phyloP scores from a whole-genome alignment of 2,113 vertebrate species.

The Pelobates fuscus region DNA sequence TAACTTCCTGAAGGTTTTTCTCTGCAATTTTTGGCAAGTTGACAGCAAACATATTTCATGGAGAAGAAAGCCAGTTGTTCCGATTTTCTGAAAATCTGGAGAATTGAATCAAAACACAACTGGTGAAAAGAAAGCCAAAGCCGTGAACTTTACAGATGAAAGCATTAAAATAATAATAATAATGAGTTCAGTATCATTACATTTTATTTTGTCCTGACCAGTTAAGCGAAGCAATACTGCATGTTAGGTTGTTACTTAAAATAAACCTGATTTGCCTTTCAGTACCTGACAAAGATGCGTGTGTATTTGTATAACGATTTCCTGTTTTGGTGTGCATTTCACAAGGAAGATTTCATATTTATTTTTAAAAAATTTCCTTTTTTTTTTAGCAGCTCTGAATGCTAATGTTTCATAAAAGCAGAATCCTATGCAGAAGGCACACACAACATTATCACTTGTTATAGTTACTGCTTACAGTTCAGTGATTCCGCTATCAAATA shows the following conservation, averaged over 20 bases:
- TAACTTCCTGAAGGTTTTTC: slow-evolving; percentile 54
- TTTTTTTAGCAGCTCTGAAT: too few species aligned
- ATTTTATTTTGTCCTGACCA: slow-evolving; percentile 48
- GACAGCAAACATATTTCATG: slow-evolving; percentile 57
- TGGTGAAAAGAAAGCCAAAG: slow-evolving; percentile 8
- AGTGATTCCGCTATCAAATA: too few species aligned
- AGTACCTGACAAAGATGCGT: too few species aligned
- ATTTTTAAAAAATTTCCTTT: too few species aligned
- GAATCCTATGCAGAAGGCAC: too few species aligned
- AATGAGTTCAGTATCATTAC: slow-evolving; percentile 5
- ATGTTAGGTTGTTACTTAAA: slow-evolving; percentile 54
- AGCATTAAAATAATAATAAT: slow-evolving; percentile 47
- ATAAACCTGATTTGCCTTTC: not conserved
- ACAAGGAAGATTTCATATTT: too few species aligned
- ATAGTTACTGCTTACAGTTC: too few species aligned
- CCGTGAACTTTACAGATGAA: not conserved
- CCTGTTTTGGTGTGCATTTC: too few species aligned
- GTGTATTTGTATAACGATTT: too few species aligned
- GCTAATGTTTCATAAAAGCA: too few species aligned
- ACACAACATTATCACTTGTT: too few species aligned
- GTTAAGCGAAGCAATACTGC: slow-evolving; percentile 54
- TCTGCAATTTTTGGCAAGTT: slow-evolving; percentile 56
- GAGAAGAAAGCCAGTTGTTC: slow-evolving; percentile 50
- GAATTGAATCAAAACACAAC: slow-evolving; percentile 52
- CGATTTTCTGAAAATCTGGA: slow-evolving; percentile 37